Base-by-base conservation (phyloP, 2,113 vertebrate species). In the Hippolais icterina region DNA sequence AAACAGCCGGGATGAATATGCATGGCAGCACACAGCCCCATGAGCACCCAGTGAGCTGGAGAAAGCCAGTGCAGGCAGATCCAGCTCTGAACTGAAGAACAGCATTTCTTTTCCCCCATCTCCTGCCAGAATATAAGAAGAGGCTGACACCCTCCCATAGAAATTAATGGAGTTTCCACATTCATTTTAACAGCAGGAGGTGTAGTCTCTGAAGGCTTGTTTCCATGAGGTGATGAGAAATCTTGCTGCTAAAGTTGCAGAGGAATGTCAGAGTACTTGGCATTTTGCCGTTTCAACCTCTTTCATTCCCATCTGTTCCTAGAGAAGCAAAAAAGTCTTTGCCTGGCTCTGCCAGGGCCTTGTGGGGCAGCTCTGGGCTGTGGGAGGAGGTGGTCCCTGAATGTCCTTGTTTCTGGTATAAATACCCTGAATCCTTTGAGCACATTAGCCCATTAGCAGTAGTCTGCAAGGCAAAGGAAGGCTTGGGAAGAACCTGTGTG, bases 101-200 rank as follows among this genome's bases (percentile, higher is more conserved):
- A 68, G 27, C 35, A 16, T 77, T 94, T 90, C 96, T 39, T 93
- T 96, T 83, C 69, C 86, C 76, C 63, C 69, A 33, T 75, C 83
- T 64, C 29, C 76, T 89, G 88, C 69, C 80, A 94, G 88, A 88
- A 81, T 81, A 68, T 63, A 91, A 57, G 93, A 75, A 81, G 82
- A 90, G 60, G 83, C 83, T 96, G 93, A 96, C 92, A 90, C 72
- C 14, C n/a, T 42, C 92, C 92, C 87, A 93, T 24, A 93, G 90
- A 90, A 96, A 95, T 53, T 90, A 95, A 90, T 95, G 93, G 90
- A 94, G 76, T 90, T 97, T 94, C 92, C 95, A 96, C 94, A 84
- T 95, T 96, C 83, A 90, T 93, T 94, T 88, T 88, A 94, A 24
- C 93, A 94, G 90, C 83, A 88, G 94, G 96, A 96, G 96, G 13